phyloP scores from a whole-genome alignment of 2,113 vertebrate genomes.

The Alethe diademata region DNA sequence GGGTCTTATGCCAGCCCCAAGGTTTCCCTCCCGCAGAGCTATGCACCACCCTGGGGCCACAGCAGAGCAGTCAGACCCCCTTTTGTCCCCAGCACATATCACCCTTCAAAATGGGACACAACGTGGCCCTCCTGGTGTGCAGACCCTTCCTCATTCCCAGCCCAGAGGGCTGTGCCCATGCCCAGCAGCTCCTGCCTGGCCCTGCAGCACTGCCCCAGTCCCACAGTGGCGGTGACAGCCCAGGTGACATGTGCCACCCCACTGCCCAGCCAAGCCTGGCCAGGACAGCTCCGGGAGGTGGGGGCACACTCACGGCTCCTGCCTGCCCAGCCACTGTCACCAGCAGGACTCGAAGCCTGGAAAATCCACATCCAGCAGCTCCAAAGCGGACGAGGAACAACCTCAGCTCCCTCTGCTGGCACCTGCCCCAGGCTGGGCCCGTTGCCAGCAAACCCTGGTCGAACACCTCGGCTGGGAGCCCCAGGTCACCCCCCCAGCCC shows the following conservation, averaged over 20 bases:
- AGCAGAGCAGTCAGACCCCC: not conserved
- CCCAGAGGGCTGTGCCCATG: not conserved
- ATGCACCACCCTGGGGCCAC: not conserved
- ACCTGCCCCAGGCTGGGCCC: not conserved
- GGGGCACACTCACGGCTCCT: rapidly evolving
- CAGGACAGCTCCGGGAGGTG: rapidly evolving
- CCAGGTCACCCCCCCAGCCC: not conserved
- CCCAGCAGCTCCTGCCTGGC: not conserved
- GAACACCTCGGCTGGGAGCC: not conserved
- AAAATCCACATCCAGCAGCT: not conserved
- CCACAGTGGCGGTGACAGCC: not conserved
- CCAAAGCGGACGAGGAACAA: not conserved
- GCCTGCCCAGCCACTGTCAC: not conserved
- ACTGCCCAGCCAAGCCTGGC: rapidly evolving
- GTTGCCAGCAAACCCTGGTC: not conserved
- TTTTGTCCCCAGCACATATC: not conserved
- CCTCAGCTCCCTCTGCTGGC: slow-evolving; percentile 63
- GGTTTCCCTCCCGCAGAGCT: not conserved
- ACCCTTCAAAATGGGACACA: not conserved
- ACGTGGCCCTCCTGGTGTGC: rapidly evolving
- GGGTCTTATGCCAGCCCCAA: rapidly evolving
- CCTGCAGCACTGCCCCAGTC: not conserved
- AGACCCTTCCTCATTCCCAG: not conserved
- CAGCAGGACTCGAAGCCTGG: not conserved
- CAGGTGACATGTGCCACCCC: not conserved